Evolutionary conservation across 2,888 invertebrate genomes (phyloP), one percentile per base, ranked within the genome.

Genomic region (Podabrus alpinus): DNA sequence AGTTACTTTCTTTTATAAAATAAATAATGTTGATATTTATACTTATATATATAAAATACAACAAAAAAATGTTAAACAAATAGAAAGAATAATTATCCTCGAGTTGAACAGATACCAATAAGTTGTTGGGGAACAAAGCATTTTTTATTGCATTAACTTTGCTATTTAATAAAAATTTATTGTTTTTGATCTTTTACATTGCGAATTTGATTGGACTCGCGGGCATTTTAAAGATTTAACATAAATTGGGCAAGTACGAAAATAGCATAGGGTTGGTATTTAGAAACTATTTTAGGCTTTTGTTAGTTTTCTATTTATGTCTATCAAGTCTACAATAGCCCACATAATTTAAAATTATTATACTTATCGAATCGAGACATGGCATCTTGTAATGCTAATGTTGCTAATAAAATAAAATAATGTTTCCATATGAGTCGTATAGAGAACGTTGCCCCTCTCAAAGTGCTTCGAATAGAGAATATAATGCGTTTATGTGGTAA

Each of bases 321-420:
- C 62, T 17, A 64, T 21, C 21, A 21, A 64, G 62, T 62, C 19
- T n/a, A 62, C 62, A 59, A 59, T 66, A 59, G 16, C 15, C 71
- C 66, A 67, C 60, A 60, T 66, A 67, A 70, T 64, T 67, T 66
- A 19, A 71, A 21, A 71, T 29, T 71, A 59, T 59, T 71, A 59
- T 4, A 59, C 13, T 15, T 66, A 71, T 71, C 59, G 45, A 59
- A 66, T 66, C 24, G 66, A 67, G 66, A 71, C 15, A 24, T 67
- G 60, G 59, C 66, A 59, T 71, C 66, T 71, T 71, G 60, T 16
- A 24, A 59, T 71, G 71, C 71, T 66, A 71, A 72, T 68, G 68
- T 25, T 68, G 72, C 15, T 45, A 72, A 72, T 72, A 72, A 72
- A 72, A 16, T 13, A 72, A 59, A 59, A 15, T 66, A 71, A 71